A percentile compares a stretch with the other conserved stretches of the same genome.
Evolutionary conservation across 2,888 invertebrate species (phyloP).

Genomic region (Pandemis heparana): DNA sequence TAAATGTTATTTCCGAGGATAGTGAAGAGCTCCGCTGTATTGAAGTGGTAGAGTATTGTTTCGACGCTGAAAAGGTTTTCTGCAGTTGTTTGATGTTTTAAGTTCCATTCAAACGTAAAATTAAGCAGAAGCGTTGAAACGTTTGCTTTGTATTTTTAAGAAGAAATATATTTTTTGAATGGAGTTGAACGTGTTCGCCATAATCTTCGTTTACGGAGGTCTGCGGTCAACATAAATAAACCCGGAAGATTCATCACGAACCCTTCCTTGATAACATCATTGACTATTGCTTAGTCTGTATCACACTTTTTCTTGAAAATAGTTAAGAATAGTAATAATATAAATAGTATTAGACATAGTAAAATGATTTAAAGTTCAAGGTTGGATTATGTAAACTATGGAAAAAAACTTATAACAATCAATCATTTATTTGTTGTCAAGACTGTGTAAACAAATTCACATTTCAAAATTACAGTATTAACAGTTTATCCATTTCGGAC

Average conservation of each 20-base stretch:
- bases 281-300: too few species aligned
- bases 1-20: conserved; percentile 22
- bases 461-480: too few species aligned
- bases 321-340: too few species aligned
- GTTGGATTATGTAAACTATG: too few species aligned
- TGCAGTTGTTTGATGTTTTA: conserved; percentile 8
- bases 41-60: conserved; percentile 13
- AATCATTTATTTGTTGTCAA: too few species aligned
- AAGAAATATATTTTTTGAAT: neutral
- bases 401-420: too few species aligned
- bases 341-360: too few species aligned
- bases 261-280: neutral
- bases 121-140: neutral
- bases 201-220: neutral
- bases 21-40: conserved; percentile 20
- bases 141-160: neutral
- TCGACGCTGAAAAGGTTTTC: conserved; percentile 9
- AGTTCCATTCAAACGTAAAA: conserved; percentile 2
- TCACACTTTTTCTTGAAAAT: too few species aligned
- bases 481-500: too few species aligned
- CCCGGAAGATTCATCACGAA: neutral
- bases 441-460: too few species aligned
- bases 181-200: neutral
- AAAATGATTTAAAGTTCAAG: too few species aligned
- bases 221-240: neutral